phyloP scores from a whole-genome alignment of 2,113 vertebrate genomes.

The Micronycteris hirsuta region DNA sequence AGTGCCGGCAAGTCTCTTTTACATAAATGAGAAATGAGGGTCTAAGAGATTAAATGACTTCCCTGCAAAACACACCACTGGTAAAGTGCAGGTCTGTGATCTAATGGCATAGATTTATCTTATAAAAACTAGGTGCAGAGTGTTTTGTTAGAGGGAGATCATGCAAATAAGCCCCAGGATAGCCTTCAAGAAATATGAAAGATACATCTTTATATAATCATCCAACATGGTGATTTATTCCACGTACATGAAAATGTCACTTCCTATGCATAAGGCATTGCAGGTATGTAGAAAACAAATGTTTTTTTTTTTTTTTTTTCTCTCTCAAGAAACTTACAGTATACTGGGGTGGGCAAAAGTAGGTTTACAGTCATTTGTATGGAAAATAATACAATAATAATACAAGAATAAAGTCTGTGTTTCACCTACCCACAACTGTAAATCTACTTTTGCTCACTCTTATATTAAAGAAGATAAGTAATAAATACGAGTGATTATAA shows the following conservation, averaged over 20 bases:
- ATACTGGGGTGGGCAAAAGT: background rate
- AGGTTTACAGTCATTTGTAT: background rate
- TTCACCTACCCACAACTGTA: background rate
- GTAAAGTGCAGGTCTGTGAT: background rate
- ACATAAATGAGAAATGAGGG: background rate
- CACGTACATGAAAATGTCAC: background rate
- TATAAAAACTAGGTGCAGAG: background rate
- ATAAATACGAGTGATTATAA: background rate
- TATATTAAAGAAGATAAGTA: background rate
- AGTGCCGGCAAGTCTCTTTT: background rate
- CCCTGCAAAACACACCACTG: background rate
- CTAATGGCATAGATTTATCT: background rate
- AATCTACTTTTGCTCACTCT: background rate
- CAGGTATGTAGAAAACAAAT: slow-evolving; percentile 10
- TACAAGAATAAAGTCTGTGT: background rate
- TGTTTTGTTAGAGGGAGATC: background rate
- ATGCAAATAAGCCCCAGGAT: background rate
- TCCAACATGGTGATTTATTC: background rate
- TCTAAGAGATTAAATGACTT: background rate
- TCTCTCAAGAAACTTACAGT: background rate
- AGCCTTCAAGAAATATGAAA: background rate
- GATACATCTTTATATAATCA: background rate
- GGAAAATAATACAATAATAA: background rate
- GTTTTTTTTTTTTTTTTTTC: too few relatives aligned
- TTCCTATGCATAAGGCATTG: background rate